Base-by-base conservation (phyloP, 2,888 invertebrate species). In the Tetrapedia diversipes region DNA sequence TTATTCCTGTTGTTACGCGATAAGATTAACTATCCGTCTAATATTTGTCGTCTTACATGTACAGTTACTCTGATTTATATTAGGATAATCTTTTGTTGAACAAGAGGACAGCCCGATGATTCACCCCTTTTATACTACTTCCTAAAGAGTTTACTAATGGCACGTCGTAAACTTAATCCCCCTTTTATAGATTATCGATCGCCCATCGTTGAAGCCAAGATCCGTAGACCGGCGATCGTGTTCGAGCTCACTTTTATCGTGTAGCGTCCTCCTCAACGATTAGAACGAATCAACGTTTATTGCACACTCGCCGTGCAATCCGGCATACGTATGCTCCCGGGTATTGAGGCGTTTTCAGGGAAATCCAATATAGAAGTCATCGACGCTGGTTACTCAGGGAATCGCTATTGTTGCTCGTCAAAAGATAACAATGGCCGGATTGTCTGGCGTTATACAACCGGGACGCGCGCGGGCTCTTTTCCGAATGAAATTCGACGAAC, bases 371-470 rank as follows among this genome's bases (percentile, higher is more conserved):
- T n/a, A 27, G 16, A 57, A 24, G 29, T 39, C 19, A 41, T 47
- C 39, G 27, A 16, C 24, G 29, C 29, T 10, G 0, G 22, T 39
- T 45, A 34, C 19, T 19, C 65, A 56, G 45, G 71, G 60, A 59
- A 71, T 60, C 71, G 53, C 71, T 45, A 54, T 71, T 65, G 60
- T 54, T 75, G 41, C 34, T 75, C 51, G 51, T 27, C 22, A 45
- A 10, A 51, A 22, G 64, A 71, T 75, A 54, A 56, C 29, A 54
- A 60, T 54, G 53, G 59, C 1, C 16, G 43, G 51, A 57, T 59
- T 53, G 34, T 34, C 32, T 22, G n/a, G n/a, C 56, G 43, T 47
- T 43, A 45, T 27, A 49, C 49, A 19, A 37, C 22, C 14, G 14
- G 14, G 10, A 10, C 27, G 27, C 3, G 14, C 27, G 27, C 3